These are phyloP conservation scores for Apostichopus leukothele DNA, from an alignment of 53 echinoderm and acorn worm species.

Conservation along the genomic window DNA sequence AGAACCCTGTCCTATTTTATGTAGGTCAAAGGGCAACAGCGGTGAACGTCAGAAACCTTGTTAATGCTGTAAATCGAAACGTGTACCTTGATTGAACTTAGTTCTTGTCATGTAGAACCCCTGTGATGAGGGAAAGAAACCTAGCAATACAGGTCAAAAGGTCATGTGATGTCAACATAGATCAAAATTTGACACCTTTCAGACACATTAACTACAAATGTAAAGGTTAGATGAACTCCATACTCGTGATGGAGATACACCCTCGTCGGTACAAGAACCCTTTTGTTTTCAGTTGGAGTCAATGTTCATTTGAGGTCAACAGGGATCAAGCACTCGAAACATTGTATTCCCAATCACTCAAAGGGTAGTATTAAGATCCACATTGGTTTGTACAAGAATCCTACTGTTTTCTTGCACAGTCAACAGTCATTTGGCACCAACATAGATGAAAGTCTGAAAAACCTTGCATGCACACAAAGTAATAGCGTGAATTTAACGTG, in stretches of 20 bases:
- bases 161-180: not conserved
- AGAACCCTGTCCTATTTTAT: not conserved
- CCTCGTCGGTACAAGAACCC: not conserved
- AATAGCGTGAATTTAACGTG: no score
- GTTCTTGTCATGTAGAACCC: not conserved
- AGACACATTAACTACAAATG: not conserved
- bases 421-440: not conserved
- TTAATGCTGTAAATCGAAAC: not conserved
- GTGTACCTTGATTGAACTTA: not conserved
- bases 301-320: not conserved
- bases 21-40: not conserved
- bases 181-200: not conserved
- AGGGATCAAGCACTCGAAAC: not conserved
- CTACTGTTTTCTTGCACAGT: not conserved
- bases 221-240: not conserved
- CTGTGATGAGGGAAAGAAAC: not conserved
- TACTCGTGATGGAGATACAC: not conserved
- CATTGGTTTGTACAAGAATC: not conserved
- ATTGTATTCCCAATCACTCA: not conserved
- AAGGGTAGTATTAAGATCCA: not conserved
- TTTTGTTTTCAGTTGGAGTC: not conserved
- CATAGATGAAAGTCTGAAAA: not conserved
- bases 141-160: not conserved
- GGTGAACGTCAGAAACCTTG: not conserved
- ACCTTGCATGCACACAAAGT: no score